Evolutionary conservation across 2,113 vertebrate species (phyloP).

Genomic region (Prionailurus viverrinus): DNA sequence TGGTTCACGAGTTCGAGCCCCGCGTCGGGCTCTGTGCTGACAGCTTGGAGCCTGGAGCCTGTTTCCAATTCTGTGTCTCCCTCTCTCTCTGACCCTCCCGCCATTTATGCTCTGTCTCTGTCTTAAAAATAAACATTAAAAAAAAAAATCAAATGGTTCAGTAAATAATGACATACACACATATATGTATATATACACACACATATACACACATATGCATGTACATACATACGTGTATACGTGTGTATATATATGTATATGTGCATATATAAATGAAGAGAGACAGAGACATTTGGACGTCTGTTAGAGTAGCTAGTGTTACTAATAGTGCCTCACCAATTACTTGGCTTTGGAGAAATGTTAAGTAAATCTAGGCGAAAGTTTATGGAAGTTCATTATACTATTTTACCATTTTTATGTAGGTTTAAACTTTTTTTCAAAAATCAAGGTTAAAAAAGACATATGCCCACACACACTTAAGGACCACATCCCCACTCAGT

Average conservation of each 20-base stretch:
- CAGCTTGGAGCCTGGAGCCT: too few species aligned
- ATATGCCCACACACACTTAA: background rate
- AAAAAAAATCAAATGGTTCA: constrained; percentile 30
- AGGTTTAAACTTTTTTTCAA: constrained; percentile 28
- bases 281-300: background rate
- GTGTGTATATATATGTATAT: background rate
- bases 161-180: constrained; percentile 61
- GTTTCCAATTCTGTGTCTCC: too few species aligned
- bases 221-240: background rate
- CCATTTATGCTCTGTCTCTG: too few species aligned
- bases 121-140: too few species aligned
- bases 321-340: background rate
- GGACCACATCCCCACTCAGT: background rate
- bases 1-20: too few species aligned
- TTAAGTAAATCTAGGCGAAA: constrained; percentile 50
- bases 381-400: constrained; percentile 39
- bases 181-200: background rate
- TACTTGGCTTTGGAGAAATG: constrained; percentile 21
- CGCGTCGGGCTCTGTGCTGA: too few species aligned
- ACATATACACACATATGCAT: background rate
- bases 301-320: constrained; percentile 1
- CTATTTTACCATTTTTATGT: background rate
- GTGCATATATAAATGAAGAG: background rate
- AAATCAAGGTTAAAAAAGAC: background rate
- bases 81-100: too few species aligned